Percentiles rank a stretch among this genome's conserved stretches.
Evolutionary conservation across 2,797 vertebrate species (phyloP).

Genomic region (Lacerta bilineata): DNA sequence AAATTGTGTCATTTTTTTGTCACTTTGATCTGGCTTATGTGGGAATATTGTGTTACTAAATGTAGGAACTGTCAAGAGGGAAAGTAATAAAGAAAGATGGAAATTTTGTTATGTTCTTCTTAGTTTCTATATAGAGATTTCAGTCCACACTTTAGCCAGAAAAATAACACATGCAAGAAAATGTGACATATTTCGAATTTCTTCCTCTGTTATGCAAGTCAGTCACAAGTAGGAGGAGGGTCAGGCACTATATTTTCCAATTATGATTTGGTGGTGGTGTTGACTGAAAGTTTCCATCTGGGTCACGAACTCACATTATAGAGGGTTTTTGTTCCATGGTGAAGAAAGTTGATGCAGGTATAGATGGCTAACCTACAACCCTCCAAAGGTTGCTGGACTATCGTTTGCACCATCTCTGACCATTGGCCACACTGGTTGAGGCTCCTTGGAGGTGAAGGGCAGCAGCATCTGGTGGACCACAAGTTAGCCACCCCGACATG

Average conservation of each 20-base stretch:
- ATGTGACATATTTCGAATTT: neutral
- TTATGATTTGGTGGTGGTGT: neutral
- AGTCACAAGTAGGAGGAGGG: neutral
- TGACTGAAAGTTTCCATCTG: neutral
- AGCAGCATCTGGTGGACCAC: too few species aligned
- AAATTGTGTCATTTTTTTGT: neutral
- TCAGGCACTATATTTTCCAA: neutral
- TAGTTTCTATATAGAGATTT: conserved; percentile 13
- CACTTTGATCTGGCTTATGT: neutral
- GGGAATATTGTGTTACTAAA: neutral
- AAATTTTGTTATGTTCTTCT: conserved; percentile 14
- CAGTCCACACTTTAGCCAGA: neutral
- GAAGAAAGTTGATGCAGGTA: neutral
- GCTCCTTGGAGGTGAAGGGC: too few species aligned
- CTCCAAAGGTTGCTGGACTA: too few species aligned
- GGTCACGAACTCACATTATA: neutral
- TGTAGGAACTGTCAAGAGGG: conserved; percentile 2
- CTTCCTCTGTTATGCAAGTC: neutral
- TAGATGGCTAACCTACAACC: too few species aligned
- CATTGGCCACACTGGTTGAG: too few species aligned
- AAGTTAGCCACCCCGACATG: too few species aligned
- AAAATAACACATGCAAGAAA: neutral
- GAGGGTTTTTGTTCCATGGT: neutral
- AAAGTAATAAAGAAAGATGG: neutral
- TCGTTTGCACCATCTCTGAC: too few species aligned